Conservation (phyloP, 1,140 invertebrate genomes). For the Drosophila oshimai region DNA sequence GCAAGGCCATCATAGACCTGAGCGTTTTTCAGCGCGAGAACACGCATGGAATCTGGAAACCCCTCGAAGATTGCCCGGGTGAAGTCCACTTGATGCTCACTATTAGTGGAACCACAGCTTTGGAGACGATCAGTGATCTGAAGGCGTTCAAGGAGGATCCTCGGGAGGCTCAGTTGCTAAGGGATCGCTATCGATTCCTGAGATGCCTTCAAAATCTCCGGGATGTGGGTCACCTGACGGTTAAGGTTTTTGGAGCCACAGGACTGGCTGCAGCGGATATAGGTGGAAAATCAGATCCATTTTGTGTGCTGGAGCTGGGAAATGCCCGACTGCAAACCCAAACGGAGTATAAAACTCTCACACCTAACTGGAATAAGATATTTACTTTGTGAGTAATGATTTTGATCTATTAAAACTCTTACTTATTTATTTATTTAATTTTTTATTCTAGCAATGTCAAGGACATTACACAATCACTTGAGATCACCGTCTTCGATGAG, state of each 20-base stretch:
- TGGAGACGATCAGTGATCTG: slow-evolving; percentile 95
- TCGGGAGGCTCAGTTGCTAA: slow-evolving; percentile 86
- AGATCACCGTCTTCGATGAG: slow-evolving; percentile 99
- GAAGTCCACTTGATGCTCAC: slow-evolving; percentile 94
- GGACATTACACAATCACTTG: slow-evolving; percentile 97
- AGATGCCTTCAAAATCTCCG: slow-evolving; percentile 89
- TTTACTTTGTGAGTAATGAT: slow-evolving; percentile 95
- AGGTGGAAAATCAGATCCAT: slow-evolving; percentile 97
- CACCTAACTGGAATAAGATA: slow-evolving; percentile 99
- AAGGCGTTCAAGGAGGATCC: slow-evolving; percentile 92
- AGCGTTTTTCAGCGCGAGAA: slow-evolving; percentile 92
- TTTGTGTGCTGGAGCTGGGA: slow-evolving; percentile 97
- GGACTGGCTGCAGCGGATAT: slow-evolving; percentile 95
- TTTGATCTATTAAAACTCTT: accelerated
- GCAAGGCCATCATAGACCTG: slow-evolving; percentile 93
- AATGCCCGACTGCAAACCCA: slow-evolving; percentile 98
- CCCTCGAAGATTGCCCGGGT: slow-evolving; percentile 95
- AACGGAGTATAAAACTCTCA: slow-evolving; percentile 98
- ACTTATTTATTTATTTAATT: slow-evolving; percentile 37
- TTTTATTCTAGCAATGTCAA: slow-evolving; percentile 91
- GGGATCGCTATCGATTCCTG: slow-evolving; percentile 90
- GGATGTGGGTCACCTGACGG: slow-evolving; percentile 94
- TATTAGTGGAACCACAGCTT: slow-evolving; percentile 96
- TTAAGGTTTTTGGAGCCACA: slow-evolving; percentile 95
- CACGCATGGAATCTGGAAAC: slow-evolving; percentile 94